phyloP scores from a whole-genome alignment of 2,888 invertebrate genomes.

The Unio delphinus region DNA sequence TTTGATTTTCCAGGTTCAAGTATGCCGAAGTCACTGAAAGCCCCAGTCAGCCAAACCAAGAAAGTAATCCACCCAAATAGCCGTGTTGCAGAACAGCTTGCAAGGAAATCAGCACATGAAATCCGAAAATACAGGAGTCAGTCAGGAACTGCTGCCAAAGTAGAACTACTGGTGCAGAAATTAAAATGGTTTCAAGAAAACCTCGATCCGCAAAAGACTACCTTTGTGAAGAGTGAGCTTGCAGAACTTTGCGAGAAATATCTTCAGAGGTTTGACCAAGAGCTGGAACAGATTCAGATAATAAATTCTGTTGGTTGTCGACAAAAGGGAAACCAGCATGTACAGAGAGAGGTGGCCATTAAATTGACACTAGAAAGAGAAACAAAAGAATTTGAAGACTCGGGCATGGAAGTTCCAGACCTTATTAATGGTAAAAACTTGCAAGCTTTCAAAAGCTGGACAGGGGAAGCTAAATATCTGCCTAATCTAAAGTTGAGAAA shows the following conservation, averaged over 20 bases:
- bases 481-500: constrained; percentile 56
- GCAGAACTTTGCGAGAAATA: constrained; percentile 70
- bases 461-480: constrained; percentile 52
- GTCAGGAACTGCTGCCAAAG: constrained; percentile 33
- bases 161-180: constrained; percentile 78
- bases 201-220: constrained; percentile 75
- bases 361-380: constrained; percentile 84
- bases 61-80: constrained; percentile 83
- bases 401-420: constrained; percentile 87
- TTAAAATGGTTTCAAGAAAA: constrained; percentile 84
- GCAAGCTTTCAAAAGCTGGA: constrained; percentile 73
- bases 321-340: constrained; percentile 82
- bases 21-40: constrained; percentile 63
- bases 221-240: constrained; percentile 78
- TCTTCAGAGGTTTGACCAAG: constrained; percentile 81
- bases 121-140: constrained; percentile 72
- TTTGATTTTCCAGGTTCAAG: no score
- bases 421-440: constrained; percentile 78
- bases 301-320: constrained; percentile 85
- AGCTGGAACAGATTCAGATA: constrained; percentile 83
- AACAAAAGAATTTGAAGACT: constrained; percentile 81
- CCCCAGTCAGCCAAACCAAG: constrained; percentile 39
- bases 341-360: constrained; percentile 84
- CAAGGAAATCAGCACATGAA: constrained; percentile 78
- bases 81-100: constrained; percentile 83